phyloP scores from a whole-genome alignment of 2,797 vertebrate genomes.

The Silurus aristotelis region DNA sequence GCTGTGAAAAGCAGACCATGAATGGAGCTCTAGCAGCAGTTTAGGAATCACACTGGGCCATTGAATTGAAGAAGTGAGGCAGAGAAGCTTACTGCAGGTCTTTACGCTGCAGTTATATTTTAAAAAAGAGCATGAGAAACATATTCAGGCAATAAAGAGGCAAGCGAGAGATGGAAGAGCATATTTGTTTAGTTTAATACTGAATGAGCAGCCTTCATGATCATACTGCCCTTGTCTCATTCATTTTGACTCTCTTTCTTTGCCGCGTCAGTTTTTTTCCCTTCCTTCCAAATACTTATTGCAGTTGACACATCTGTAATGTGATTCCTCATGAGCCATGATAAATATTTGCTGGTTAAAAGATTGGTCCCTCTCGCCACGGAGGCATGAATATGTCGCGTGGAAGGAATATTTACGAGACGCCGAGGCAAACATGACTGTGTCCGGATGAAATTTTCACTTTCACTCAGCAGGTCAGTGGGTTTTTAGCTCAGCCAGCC shows the following conservation, averaged over 20 bases:
- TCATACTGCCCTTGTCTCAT: constrained; percentile 18
- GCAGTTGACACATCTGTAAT: neutral
- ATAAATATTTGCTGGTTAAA: constrained; percentile 33
- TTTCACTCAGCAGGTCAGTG: constrained; percentile 1
- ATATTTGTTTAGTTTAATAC: neutral
- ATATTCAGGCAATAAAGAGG: constrained; percentile 7
- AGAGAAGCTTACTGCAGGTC: neutral
- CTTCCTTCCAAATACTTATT: constrained; percentile 18
- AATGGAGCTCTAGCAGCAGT: constrained; percentile 31
- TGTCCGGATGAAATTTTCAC: constrained; percentile 26
- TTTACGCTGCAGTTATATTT: neutral
- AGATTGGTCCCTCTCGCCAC: constrained; percentile 23
- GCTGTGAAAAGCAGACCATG: constrained; percentile 12
- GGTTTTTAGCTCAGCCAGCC: neutral
- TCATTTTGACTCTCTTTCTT: constrained; percentile 8
- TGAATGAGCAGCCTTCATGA: constrained; percentile 11
- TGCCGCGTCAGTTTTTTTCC: neutral
- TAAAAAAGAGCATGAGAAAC: neutral
- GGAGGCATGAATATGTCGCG: constrained; percentile 37
- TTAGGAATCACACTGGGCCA: constrained; percentile 24
- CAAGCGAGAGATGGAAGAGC: constrained; percentile 4
- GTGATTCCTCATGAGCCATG: neutral
- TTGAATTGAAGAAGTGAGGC: constrained; percentile 31
- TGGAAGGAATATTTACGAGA: constrained; percentile 39
- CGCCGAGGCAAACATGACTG: neutral